Evolutionary conservation across 2,113 vertebrate species (phyloP).

Genomic region (Neopipo cinnamomea): DNA sequence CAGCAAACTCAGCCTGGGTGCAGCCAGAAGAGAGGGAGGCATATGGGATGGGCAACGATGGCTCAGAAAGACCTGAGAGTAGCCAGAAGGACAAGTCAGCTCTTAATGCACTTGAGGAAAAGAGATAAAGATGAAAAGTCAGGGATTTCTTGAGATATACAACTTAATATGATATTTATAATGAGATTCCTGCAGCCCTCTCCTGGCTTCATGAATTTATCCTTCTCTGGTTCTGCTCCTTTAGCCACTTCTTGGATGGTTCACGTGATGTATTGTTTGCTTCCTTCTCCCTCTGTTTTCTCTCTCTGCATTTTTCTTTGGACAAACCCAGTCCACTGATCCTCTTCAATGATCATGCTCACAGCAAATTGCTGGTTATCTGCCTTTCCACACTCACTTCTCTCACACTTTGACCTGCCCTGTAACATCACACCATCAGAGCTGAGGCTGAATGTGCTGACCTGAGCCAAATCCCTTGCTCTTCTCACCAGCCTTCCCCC

Average conservation of each 20-base stretch:
- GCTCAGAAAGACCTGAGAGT: background rate
- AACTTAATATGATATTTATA: background rate
- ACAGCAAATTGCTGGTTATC: background rate
- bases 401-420: background rate
- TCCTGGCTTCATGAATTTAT: background rate
- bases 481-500: background rate
- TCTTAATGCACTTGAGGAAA: background rate
- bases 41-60: accelerated
- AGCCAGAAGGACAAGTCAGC: background rate
- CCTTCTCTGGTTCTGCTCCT: background rate
- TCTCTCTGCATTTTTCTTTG: background rate
- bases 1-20: background rate
- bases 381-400: background rate
- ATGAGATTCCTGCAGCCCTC: background rate
- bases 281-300: background rate
- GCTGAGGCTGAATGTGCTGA: background rate
- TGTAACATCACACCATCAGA: background rate
- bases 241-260: background rate
- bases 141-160: background rate
- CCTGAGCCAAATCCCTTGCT: background rate
- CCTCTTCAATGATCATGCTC: background rate
- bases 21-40: background rate
- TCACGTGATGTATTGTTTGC: background rate
- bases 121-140: background rate
- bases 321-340: background rate